Evolutionary conservation across 2,888 invertebrate species (phyloP), one percentile per base, ranked within the genome.

Genomic region (Elaeidobius kamerunicus): DNA sequence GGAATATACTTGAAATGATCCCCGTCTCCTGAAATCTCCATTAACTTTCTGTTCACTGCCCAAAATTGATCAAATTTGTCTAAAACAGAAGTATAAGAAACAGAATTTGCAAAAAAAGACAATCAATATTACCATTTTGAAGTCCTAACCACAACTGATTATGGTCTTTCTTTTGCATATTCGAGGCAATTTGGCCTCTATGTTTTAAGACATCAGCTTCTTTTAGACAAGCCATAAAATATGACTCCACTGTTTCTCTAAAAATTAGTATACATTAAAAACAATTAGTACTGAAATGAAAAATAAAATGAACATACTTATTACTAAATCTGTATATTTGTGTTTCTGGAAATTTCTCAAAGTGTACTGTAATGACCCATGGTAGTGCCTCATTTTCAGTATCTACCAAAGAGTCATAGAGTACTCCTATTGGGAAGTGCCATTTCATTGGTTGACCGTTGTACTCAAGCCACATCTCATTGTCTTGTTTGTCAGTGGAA

Each of bases 1-100:
- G 96, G 95, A 77, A 96, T 90, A 74, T 90, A 82, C 71, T 88
- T 90, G 67, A 95, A 94, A 46, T 84, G 80, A 64, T 91, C 89
- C 65, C 84, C 86, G 43, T 86, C 87, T 44, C 82, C 84, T 58
- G 81, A 80, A 1, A 84, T 78, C 69, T 96, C 96, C 97, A 98
- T 98, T 46, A 99, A 76, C 68, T 92, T 86, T 62, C 93, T 82
- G 72, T 99, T 99, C 9, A 98, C 88, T 2, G 93, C 87, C 98
- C 98, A 99, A 73, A 99, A 99, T 73, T 97, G 97, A 72, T 99
- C 98, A 76, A 98, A 99, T 75, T 94, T 95, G 71, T 97, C 91
- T 91, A 74, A 39, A 79, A 78, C 57, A 40, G 5, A 9, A 9
- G 15, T 9, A 39, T 12, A 16, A 40, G 7, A 15, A 12, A 5